These are phyloP conservation scores for Idaea dimidiata DNA, from an alignment of 2,888 invertebrate genomes.

Conservation along the genomic window DNA sequence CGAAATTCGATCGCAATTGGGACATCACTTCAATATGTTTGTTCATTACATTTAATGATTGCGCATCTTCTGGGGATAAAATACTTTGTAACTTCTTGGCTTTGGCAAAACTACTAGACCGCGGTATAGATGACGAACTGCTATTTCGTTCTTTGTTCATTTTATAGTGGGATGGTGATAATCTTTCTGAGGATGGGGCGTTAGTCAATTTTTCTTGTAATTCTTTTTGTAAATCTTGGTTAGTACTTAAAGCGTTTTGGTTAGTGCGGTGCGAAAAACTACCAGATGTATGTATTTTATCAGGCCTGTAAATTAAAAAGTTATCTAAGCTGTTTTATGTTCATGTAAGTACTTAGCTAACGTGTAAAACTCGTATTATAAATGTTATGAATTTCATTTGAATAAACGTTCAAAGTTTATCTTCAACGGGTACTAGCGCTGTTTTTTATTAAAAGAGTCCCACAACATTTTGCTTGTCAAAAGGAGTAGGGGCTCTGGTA, in stretches of 20 bases:
- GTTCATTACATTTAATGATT: background rate
- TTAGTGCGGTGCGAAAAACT: conserved; percentile 34
- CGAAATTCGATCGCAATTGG: background rate
- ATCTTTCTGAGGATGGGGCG: conserved; percentile 31
- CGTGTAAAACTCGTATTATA: background rate
- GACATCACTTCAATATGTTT: background rate
- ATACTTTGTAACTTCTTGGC: background rate
- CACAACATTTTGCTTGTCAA: conserved; percentile 29
- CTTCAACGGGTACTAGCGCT: background rate
- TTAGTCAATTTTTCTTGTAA: conserved; percentile 36
- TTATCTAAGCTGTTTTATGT: conserved; percentile 1
- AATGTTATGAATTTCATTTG: background rate
- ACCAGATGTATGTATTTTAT: conserved; percentile 24
- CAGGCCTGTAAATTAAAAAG: conserved; percentile 43
- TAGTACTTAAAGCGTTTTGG: conserved; percentile 22
- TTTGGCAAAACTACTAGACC: background rate
- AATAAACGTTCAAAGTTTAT: background rate
- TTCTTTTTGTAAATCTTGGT: conserved; percentile 26
- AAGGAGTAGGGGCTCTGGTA: conserved; percentile 32
- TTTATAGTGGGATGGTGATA: conserved; percentile 9
- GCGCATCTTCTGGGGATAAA: background rate
- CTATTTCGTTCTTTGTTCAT: conserved; percentile 13
- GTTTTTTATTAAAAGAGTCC: conserved; percentile 3
- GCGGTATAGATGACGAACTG: background rate
- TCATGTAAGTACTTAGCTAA: background rate